Evolutionary conservation across 2,888 invertebrate species (phyloP), one percentile per base, ranked within the genome.

Genomic region (Xestia sexstrigata): DNA sequence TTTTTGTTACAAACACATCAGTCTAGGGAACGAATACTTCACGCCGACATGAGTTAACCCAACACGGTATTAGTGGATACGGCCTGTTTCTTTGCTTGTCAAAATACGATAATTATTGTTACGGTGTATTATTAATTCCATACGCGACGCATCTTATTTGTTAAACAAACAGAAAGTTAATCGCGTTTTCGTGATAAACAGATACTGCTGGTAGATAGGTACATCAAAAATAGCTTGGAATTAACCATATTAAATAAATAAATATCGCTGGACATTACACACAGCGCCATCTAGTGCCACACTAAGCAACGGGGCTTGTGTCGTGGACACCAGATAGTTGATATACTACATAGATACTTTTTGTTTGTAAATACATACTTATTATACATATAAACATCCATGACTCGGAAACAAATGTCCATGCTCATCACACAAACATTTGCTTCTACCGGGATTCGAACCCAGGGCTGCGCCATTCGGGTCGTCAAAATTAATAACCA

Each of bases 1-100:
- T 45, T 70, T 69, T 55, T 55, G 15, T 67, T 60, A 70, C 39
- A 62, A 73, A 35, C 26, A 13, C n/a, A 45, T 20, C 26, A 39
- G 26, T 39, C 13, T 49, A 23, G 20, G 39, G 39, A 75, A 17
- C 35, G 13, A 49, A 30, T 76, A 45, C 47, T 72, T 77, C 62
- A 73, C 42, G 55, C 15, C 42, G 60, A 45, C 69, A 30, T 71
- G 39, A 35, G 30, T 66, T 49, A 76, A 30, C 15, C 17, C 15
- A 23, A 77, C 55, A 47, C 39, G 17, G 58, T 65, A 55, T 55
- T 55, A 55, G 11, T 30, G 8, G 30, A 30, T 39, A 77, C 6
- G 39, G 26, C 47, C 20, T 39, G 23, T 49, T 78, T 42, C 9
- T 49, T 52, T 60, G 49, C 23, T 17, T 52, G 55, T 0, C 30